Conservation (phyloP, 1,140 invertebrate genomes). For the Mizuhopecten yessoensis region DNA sequence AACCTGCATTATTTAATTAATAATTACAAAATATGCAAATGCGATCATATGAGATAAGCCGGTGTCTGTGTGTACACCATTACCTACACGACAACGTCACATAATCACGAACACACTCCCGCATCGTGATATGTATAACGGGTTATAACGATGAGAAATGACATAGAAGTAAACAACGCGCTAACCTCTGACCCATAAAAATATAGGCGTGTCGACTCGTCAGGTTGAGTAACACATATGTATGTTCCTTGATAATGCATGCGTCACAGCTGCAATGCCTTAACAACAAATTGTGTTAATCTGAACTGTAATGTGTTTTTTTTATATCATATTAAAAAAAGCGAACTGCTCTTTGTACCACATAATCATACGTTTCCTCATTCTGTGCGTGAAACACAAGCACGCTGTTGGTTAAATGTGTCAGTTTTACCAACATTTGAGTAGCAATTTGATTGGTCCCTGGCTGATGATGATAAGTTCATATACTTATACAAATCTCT, state of each 20-base stretch:
- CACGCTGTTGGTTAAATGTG: too few species aligned
- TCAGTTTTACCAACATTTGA: too few species aligned
- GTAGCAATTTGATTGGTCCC: too few species aligned
- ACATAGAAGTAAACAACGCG: not conserved
- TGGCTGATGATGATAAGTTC: too few species aligned
- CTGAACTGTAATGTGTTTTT: too few species aligned
- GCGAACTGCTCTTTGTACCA: too few species aligned
- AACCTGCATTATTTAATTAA: not conserved
- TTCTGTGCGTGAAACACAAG: too few species aligned
- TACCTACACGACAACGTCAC: not conserved
- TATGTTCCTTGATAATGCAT: not conserved
- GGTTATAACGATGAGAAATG: not conserved
- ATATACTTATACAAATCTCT: too few species aligned
- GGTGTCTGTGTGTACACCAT: not conserved
- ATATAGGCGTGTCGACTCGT: not conserved
- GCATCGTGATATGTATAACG: not conserved
- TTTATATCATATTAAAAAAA: too few species aligned
- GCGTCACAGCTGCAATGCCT: not conserved
- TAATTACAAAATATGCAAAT: not conserved
- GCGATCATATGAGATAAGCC: not conserved
- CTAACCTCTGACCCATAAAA: not conserved
- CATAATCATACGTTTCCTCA: too few species aligned
- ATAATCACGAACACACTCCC: not conserved
- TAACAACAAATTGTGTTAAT: not conserved
- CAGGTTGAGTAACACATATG: too few species aligned